Evolutionary conservation across 23 tunicate species (phyloP).

Genomic region (Halocynthia aurantium): DNA sequence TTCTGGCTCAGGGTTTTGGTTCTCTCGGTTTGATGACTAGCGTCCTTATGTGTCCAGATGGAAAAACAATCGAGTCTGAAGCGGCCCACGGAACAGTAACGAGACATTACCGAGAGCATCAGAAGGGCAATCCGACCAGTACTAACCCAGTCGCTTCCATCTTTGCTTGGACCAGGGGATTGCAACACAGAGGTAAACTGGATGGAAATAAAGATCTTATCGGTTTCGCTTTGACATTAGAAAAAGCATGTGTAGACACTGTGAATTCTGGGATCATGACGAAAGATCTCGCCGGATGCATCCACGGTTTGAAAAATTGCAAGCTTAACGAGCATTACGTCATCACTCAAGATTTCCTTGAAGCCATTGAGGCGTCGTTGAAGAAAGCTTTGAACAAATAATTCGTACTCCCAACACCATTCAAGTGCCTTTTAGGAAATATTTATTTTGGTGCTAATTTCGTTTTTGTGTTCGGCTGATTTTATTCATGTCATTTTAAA

Average conservation of each 20-base stretch:
- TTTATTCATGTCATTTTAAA: too few species aligned
- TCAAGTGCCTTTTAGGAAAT: too few species aligned
- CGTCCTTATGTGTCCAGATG: conserved; percentile 91
- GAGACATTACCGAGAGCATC: conserved; percentile 90
- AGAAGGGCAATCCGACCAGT: conserved; percentile 98
- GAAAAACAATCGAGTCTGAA: conserved; percentile 93
- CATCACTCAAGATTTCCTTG: conserved; percentile 77
- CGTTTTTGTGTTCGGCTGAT: too few species aligned
- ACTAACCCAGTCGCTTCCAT: conserved; percentile 98
- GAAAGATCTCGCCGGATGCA: conserved; percentile 98
- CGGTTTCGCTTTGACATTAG: conserved; percentile 83
- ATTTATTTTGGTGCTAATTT: too few species aligned
- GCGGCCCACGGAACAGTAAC: conserved; percentile 97
- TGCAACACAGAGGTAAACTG: conserved; percentile 89
- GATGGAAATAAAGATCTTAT: conserved; percentile 86
- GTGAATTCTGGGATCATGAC: conserved; percentile 94
- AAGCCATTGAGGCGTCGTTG: conserved; percentile 67
- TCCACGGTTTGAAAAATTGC: conserved; percentile 90
- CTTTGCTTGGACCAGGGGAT: conserved; percentile 99
- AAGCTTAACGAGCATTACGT: conserved; percentile 94
- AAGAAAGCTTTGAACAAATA: conserved; percentile 49
- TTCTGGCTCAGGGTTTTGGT: conserved; percentile 97
- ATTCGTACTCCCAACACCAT: not conserved
- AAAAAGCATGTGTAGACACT: conserved; percentile 94
- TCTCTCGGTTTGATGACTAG: conserved; percentile 93